Evolutionary conservation across 1,140 invertebrate species (phyloP), one percentile per base, ranked within the genome.

Genomic region (Zaprionus kolodkinae): DNA sequence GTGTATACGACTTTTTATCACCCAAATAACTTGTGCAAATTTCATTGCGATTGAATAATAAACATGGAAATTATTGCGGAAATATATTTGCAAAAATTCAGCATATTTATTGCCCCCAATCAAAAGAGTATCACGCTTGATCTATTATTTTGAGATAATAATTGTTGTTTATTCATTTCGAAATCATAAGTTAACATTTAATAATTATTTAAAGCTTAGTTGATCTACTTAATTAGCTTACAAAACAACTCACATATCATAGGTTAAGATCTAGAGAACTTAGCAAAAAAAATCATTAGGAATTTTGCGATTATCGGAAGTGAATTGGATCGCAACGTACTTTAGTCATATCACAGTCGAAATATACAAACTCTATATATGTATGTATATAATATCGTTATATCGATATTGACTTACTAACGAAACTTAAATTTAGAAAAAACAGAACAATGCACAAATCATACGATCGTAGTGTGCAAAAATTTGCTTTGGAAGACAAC

Each of bases 401-500:
- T 66, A 45, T 45, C 15, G n/a, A 9, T 63, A 74, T 77, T 11
- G 30, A 72, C 64, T 68, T 36, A 59, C 54, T n/a, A 56, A 69
- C 82, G 76, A 56, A 79, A 70, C 10, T 61, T 80, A 88, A 78
- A 72, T 80, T 21, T 21, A 21, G 21, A 21, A 80, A 84, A 88
- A 75, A 72, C 74, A 81, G 21, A 21, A 17, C n/a, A 2, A 80
- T 74, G 52, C 48, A 76, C 75, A 17, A 66, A 59, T 72, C 63
- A 45, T 59, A 17, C 36, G 38, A 60, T 67, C 64, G 21, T 52
- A 36, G 38, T 70, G 59, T 50, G 57, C 52, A 72, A 79, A 78
- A 76, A 74, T 78, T 89, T 89, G 83, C 84, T 88, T 89, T 85
- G 84, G 84, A 89, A 88, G 84, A 88, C 84, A 88, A 85, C 75